A percentile compares a stretch with the other conserved stretches of the same genome.
phyloP scores from a whole-genome alignment of 1,140 invertebrate genomes.

The Ectropis grisescens region DNA sequence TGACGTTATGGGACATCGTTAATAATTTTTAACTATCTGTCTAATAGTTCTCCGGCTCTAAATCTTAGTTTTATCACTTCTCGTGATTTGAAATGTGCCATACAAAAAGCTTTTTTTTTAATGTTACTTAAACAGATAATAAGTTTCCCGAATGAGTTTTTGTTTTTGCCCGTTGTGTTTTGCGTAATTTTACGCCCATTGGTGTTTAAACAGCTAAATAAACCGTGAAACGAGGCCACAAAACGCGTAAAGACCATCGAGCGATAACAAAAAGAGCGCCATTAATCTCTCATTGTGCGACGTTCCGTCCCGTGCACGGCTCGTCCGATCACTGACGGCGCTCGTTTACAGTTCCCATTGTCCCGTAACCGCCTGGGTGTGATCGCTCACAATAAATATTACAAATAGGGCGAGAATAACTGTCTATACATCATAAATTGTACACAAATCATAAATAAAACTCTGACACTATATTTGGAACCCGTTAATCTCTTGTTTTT shows the following conservation, averaged over 20 bases:
- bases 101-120: too few relatives aligned
- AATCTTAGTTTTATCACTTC: too few relatives aligned
- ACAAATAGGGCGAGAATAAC: slow-evolving; percentile 52
- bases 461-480: slow-evolving; percentile 1
- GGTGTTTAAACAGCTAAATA: slow-evolving; percentile 50
- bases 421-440: slow-evolving; percentile 28
- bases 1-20: slow-evolving; percentile 39
- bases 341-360: slow-evolving; percentile 47
- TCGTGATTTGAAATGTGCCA: too few relatives aligned
- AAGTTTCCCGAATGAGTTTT: too few relatives aligned
- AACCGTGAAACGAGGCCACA: slow-evolving; percentile 61
- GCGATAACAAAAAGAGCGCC: slow-evolving; percentile 54
- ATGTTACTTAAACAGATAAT: too few relatives aligned
- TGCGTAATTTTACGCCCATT: slow-evolving; percentile 49
- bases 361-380: slow-evolving; percentile 56
- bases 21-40: slow-evolving; percentile 43
- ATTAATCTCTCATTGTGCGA: slow-evolving; percentile 65
- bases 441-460: slow-evolving; percentile 53
- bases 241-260: slow-evolving; percentile 56
- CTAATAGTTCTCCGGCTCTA: slow-evolving; percentile 23
- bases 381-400: slow-evolving; percentile 43
- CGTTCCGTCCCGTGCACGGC: slow-evolving; percentile 47
- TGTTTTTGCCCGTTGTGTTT: slow-evolving; percentile 26
- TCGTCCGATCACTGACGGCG: slow-evolving; percentile 42
- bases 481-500: neutral